Evolutionary conservation across 64 coral and sea anemone species (phyloP).

Genomic region (Porites australiensis): DNA sequence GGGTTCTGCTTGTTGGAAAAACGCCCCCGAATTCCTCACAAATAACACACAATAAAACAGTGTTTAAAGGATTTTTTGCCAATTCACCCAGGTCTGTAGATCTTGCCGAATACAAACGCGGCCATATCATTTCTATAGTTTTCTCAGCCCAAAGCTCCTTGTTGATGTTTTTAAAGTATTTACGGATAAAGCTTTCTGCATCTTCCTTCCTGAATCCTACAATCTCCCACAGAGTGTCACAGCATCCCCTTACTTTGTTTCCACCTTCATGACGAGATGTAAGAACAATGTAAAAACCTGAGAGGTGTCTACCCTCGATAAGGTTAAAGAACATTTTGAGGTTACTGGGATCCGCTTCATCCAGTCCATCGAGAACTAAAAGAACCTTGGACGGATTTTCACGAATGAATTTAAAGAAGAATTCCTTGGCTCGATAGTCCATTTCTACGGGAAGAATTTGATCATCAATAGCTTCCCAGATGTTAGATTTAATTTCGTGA

Average conservation of each 20-base stretch:
- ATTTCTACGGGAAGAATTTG: too few relatives aligned
- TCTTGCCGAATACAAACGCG: too few relatives aligned
- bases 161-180: too few relatives aligned
- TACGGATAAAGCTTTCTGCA: not conserved
- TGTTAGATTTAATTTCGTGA: too few relatives aligned
- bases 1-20: too few relatives aligned
- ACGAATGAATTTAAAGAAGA: constrained; percentile 6
- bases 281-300: not conserved
- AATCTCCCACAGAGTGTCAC: too few relatives aligned
- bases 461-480: too few relatives aligned
- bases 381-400: too few relatives aligned
- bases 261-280: constrained; percentile 22
- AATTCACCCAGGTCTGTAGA: too few relatives aligned
- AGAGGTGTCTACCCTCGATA: not conserved
- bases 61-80: not conserved
- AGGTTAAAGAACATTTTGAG: constrained; percentile 1
- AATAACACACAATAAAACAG: constrained; percentile 1
- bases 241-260: not conserved
- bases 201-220: not conserved
- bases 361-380: too few relatives aligned
- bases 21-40: too few relatives aligned
- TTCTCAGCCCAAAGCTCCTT: not conserved
- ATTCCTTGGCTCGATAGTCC: not conserved
- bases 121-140: not conserved
- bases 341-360: too few relatives aligned